Percentiles rank a stretch among this genome's conserved stretches.
Evolutionary conservation across 2,888 invertebrate species (phyloP).

Genomic region (Tipula unca): DNA sequence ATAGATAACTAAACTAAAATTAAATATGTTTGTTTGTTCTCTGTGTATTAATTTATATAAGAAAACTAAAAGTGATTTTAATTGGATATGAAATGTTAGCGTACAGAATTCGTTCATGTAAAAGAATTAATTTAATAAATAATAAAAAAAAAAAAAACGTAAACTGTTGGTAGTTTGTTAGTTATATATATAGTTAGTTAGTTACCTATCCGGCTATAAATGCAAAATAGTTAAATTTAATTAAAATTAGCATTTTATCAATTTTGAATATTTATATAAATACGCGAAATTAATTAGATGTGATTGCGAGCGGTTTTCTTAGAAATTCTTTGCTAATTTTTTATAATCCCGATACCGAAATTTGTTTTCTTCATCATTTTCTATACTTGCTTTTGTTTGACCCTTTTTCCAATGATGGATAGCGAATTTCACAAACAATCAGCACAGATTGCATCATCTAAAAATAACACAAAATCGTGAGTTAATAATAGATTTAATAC

Average conservation of each 20-base stretch:
- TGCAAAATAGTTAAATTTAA: neutral
- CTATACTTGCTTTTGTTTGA: neutral
- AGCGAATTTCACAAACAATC: neutral
- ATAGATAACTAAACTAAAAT: neutral
- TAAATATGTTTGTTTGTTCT: neutral
- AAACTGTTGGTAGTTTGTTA: neutral
- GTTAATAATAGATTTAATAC: neutral
- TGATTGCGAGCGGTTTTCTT: neutral
- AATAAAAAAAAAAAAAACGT: neutral
- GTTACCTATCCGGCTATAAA: too few relatives aligned
- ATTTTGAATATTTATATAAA: neutral
- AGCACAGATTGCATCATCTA: neutral
- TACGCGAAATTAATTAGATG: neutral
- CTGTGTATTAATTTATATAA: neutral
- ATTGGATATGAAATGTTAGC: neutral
- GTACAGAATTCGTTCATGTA: neutral
- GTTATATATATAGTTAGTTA: too few relatives aligned
- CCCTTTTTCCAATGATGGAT: neutral
- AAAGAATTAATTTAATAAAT: neutral
- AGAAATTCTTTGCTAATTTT: neutral
- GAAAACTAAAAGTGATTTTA: neutral
- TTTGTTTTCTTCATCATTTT: neutral
- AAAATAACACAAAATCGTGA: constrained; percentile 8
- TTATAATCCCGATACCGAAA: neutral
- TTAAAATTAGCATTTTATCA: neutral